Evolutionary conservation across 2,888 invertebrate species (phyloP), one percentile per base, ranked within the genome.

Genomic region (Osmoderma eremita): DNA sequence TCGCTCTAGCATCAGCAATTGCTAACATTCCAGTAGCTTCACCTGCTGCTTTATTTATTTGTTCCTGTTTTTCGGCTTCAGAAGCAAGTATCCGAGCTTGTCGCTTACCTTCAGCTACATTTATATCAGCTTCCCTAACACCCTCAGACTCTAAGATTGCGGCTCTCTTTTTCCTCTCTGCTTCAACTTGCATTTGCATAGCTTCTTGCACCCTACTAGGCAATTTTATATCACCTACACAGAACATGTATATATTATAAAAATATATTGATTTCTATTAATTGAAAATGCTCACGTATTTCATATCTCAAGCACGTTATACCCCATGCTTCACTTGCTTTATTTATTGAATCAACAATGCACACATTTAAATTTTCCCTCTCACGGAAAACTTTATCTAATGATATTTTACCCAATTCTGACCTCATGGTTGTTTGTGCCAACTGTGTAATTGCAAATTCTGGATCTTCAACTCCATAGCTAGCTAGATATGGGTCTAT

Each of bases 101-200:
- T 69, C 98, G 90, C 83, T 95, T 93, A 78, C 99, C 99, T 83
- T 98, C 97, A 0, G 99, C 99, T 4, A 97, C 93, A 83, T 99
- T 99, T 67, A 99, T 97, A 71, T 98, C 96, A 0, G 94, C 94
- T 72, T 92, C 92, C 22, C 94, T 85, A 8, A 90, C 87, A 79
- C 98, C 98, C 84, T 99, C 99, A 0, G 98, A 98, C 81, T 99
- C 98, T 71, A 99, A 85, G 77, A 99, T 94, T 13, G 96, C 93
- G 0, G 99, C 99, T 72, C 99, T 86, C 81, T 99, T 99, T 78
- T 92, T 91, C 63, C 99, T 84, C 81, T 99, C 99, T 0, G 99
- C 99, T 83, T 99, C 98, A 0, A 99, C 99, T 85, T 99, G 99
- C 97, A 98, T 98, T 83, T 99, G 99, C 99, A 99, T 99, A 0